Percentiles rank a stretch among this genome's conserved stretches.
These are phyloP conservation scores for Syrista parreyssii DNA, from an alignment of 2,888 invertebrate genomes.

Conservation along the genomic window DNA sequence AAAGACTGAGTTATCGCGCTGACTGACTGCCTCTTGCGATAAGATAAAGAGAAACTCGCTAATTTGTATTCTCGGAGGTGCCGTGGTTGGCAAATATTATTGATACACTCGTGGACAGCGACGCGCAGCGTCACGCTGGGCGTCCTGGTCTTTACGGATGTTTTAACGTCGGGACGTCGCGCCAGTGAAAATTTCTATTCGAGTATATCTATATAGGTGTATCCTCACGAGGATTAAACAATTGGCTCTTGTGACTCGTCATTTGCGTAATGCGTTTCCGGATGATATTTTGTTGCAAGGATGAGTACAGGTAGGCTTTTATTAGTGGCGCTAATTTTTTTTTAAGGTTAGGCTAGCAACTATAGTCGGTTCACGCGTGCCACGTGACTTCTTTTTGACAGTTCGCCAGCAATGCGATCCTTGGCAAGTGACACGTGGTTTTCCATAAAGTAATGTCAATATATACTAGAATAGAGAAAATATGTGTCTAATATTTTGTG, in stretches of 20 bases:
- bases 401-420: no score
- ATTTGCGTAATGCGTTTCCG: conserved; percentile 30
- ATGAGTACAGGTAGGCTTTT: conserved; percentile 32
- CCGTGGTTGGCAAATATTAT: conserved; percentile 26
- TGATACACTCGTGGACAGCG: neutral
- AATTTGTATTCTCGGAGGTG: conserved; percentile 36
- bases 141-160: neutral
- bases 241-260: neutral
- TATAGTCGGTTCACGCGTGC: no score
- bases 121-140: neutral
- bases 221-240: neutral
- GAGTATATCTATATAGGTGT: neutral
- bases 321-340: neutral
- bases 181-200: neutral
- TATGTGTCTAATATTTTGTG: no score
- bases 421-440: no score
- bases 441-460: no score
- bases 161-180: neutral
- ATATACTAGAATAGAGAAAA: no score
- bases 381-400: no score
- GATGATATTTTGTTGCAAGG: conserved; percentile 24
- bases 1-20: conserved; percentile 15
- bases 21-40: conserved; percentile 24
- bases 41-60: conserved; percentile 40
- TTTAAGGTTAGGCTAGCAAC: neutral